A percentile compares a stretch with the other conserved stretches of the same genome.
Conservation (phyloP, 1,140 invertebrate species). For the Chironomus tepperi region DNA sequence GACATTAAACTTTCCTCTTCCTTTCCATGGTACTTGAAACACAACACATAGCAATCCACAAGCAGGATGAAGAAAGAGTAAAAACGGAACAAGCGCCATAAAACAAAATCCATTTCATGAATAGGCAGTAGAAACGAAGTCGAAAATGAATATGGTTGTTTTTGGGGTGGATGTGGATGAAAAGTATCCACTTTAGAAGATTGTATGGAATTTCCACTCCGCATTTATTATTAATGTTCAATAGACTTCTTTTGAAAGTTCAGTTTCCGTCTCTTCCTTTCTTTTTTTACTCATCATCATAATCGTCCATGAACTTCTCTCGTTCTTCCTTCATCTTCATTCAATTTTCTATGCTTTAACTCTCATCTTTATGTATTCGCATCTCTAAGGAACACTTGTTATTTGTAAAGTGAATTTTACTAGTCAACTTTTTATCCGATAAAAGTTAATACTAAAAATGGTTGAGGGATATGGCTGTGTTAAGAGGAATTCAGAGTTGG, state of each 20-base stretch:
- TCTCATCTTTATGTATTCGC: neutral
- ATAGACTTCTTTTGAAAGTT: neutral
- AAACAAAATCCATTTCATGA: neutral
- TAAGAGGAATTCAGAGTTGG: too few relatives aligned
- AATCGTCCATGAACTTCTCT: neutral
- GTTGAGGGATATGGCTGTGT: too few relatives aligned
- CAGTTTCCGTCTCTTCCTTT: neutral
- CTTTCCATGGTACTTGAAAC: neutral
- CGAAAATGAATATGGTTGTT: too few relatives aligned
- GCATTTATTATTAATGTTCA: constrained; percentile 23
- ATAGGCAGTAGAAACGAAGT: neutral
- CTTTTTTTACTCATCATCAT: neutral
- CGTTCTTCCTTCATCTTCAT: neutral
- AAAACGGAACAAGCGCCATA: neutral
- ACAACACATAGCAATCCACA: too few relatives aligned
- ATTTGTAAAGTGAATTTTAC: constrained; percentile 1
- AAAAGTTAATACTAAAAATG: neutral
- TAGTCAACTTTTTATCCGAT: constrained; percentile 7
- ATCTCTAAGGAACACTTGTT: neutral
- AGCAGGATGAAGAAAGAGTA: neutral
- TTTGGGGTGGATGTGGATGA: neutral
- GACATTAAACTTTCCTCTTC: neutral
- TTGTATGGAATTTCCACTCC: constrained; percentile 18
- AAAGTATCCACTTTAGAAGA: constrained; percentile 21
- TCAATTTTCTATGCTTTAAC: neutral